Percentiles rank a stretch among this genome's conserved stretches.
phyloP scores from a whole-genome alignment of 2,888 invertebrate species.

The Sphecodes monilicornis region DNA sequence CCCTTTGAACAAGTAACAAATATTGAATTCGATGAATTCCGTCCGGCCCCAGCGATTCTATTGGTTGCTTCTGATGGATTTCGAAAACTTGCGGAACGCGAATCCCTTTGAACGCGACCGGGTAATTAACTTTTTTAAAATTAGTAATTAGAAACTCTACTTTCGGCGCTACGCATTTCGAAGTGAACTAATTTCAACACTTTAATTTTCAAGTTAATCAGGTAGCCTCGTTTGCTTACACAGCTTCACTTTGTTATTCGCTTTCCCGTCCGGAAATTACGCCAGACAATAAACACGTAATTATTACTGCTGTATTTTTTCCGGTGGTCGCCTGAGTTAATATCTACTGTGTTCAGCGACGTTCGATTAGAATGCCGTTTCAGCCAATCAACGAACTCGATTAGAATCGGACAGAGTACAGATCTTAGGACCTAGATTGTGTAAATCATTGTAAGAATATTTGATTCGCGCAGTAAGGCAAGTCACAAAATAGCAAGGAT shows the following conservation, averaged over 20 bases:
- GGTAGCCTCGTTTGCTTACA: neutral
- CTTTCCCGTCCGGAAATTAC: constrained; percentile 19
- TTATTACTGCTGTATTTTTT: constrained; percentile 22
- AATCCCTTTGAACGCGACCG: neutral
- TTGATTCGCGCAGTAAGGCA: too few relatives aligned
- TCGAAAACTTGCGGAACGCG: neutral
- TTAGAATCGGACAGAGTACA: neutral
- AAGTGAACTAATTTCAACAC: neutral
- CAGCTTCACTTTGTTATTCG: neutral
- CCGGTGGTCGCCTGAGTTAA: constrained; percentile 24
- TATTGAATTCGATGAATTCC: neutral
- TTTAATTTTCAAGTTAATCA: constrained; percentile 11
- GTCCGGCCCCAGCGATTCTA: neutral
- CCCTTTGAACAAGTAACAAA: neutral
- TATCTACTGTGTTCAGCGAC: neutral
- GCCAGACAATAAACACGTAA: constrained; percentile 1
- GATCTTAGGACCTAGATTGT: too few relatives aligned
- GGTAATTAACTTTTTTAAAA: neutral
- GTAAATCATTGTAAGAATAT: too few relatives aligned
- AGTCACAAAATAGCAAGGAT: too few relatives aligned
- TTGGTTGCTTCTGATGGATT: neutral
- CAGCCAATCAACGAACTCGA: neutral
- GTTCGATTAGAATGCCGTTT: constrained; percentile 21
- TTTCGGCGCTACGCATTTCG: neutral
- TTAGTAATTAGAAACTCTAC: neutral